Evolutionary conservation across 2,888 invertebrate species (phyloP).

Genomic region (Stegophylla sp.): DNA sequence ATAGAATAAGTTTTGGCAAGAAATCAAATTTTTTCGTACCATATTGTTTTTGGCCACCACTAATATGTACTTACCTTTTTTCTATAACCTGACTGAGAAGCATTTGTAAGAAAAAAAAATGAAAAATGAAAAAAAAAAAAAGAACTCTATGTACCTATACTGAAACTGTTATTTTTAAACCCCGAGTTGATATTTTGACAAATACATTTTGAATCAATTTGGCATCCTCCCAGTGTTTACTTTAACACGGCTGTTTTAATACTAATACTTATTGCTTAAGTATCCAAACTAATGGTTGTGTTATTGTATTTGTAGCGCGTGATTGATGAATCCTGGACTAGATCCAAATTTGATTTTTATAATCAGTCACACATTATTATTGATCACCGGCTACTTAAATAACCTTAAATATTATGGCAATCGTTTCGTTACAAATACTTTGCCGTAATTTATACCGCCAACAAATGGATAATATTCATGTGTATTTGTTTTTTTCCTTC

Average conservation of each 20-base stretch:
- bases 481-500: no score
- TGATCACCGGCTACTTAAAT: not conserved
- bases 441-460: no score
- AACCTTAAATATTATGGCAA: not conserved
- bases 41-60: conserved; percentile 37
- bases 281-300: conserved; percentile 9
- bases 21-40: conserved; percentile 18
- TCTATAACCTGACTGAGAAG: conserved; percentile 3
- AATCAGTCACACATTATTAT: not conserved
- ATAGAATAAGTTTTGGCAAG: conserved; percentile 16
- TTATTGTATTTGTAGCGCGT: not conserved
- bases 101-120: not conserved
- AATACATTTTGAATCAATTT: conserved; percentile 32
- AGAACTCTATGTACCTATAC: not conserved
- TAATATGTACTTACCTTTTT: conserved; percentile 20
- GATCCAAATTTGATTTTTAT: not conserved
- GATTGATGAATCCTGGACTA: not conserved
- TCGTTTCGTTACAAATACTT: not conserved
- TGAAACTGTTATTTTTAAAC: conserved; percentile 52
- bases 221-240: conserved; percentile 20
- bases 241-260: not conserved
- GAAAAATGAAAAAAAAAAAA: conserved; percentile 6
- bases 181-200: conserved; percentile 23
- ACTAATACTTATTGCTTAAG: not conserved
- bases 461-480: no score